Evolutionary conservation across 1,140 invertebrate genomes (phyloP).

Genomic region (Papilio glaucus): DNA sequence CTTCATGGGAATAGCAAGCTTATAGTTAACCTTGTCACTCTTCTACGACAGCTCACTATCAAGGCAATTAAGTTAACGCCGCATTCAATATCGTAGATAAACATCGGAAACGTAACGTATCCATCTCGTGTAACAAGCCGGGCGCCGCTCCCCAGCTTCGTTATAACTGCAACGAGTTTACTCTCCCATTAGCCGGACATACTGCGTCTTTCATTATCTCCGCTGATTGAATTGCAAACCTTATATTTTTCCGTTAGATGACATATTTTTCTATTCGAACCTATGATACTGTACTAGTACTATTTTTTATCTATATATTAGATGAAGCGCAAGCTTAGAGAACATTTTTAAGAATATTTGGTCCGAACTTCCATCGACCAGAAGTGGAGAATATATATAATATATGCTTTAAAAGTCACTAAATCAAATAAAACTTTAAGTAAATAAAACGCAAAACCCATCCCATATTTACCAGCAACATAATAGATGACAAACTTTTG

Average conservation of each 20-base stretch:
- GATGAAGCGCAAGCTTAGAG: too few species aligned
- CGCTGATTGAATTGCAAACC: background rate
- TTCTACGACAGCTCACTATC: too few species aligned
- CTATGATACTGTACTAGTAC: background rate
- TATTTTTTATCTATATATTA: too few species aligned
- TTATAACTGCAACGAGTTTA: background rate
- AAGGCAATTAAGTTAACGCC: conserved; percentile 4
- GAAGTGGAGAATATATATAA: too few species aligned
- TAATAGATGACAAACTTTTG: conserved; percentile 1
- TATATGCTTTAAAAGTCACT: too few species aligned
- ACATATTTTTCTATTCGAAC: background rate
- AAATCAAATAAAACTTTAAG: background rate
- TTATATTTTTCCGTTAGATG: background rate
- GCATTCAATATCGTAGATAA: background rate
- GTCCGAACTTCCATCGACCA: too few species aligned
- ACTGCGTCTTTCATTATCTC: background rate
- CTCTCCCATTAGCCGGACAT: conserved; percentile 12
- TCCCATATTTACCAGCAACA: conserved; percentile 8
- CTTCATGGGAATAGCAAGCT: too few species aligned
- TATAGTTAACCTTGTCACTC: too few species aligned
- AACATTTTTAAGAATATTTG: background rate
- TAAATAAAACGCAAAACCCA: background rate
- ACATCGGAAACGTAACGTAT: background rate
- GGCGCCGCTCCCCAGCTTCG: background rate
- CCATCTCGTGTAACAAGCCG: background rate